Evolutionary conservation across 2,888 invertebrate species (phyloP).

Genomic region (Resseliella maxima): DNA sequence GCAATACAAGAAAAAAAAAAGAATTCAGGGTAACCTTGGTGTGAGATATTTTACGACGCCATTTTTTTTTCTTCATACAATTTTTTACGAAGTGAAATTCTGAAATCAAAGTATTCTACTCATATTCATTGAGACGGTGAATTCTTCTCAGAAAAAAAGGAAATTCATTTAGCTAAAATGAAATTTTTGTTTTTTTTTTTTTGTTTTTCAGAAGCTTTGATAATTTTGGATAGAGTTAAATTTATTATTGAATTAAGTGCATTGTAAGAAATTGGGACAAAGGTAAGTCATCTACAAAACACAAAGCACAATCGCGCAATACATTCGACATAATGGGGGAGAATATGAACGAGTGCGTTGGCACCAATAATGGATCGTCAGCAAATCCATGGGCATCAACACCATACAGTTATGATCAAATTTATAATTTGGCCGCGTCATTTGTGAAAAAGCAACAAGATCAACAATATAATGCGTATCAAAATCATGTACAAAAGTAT

Average conservation of each 20-base stretch:
- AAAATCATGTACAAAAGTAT: conserved; percentile 59
- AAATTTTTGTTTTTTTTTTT: not conserved
- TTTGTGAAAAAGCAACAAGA: conserved; percentile 7
- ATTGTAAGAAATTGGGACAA: conserved; percentile 51
- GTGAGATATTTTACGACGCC: not conserved
- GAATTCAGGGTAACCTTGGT: not conserved
- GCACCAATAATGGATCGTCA: not conserved
- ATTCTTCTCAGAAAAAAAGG: not conserved
- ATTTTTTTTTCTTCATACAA: conserved; percentile 13
- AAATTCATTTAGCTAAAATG: not conserved
- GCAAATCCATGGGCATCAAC: not conserved
- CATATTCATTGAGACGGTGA: not conserved
- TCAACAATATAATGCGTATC: conserved; percentile 59
- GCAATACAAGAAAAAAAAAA: not conserved
- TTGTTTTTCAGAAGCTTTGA: not conserved
- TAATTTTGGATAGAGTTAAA: not conserved
- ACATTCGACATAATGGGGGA: not conserved
- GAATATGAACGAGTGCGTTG: not conserved
- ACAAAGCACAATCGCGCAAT: conserved; percentile 7
- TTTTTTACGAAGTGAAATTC: not conserved
- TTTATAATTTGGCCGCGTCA: conserved; percentile 11
- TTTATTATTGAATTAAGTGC: not conserved
- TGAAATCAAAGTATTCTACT: not conserved
- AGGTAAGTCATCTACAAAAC: conserved; percentile 38
- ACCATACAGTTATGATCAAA: conserved; percentile 50